A percentile compares a stretch with the other conserved stretches of the same genome.
phyloP scores from a whole-genome alignment of 2,888 invertebrate genomes.

The Parnassius apollo region DNA sequence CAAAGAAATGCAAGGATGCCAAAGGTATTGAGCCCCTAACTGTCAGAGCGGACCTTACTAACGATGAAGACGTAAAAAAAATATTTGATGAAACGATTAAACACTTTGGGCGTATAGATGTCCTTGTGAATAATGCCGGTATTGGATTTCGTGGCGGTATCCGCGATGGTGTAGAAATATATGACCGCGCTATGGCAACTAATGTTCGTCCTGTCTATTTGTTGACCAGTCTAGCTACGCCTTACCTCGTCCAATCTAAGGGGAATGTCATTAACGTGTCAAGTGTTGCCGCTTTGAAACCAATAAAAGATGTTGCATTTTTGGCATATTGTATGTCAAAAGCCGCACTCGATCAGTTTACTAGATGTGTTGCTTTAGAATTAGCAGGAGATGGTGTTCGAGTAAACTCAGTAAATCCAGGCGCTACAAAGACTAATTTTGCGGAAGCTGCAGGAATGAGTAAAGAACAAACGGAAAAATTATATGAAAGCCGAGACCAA shows the following conservation, averaged over 20 bases:
- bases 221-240: slow-evolving; percentile 90
- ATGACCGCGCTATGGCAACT: slow-evolving; percentile 90
- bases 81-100: slow-evolving; percentile 85
- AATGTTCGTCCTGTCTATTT: slow-evolving; percentile 90
- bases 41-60: slow-evolving; percentile 84
- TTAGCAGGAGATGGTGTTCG: slow-evolving; percentile 88
- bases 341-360: slow-evolving; percentile 95
- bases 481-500: slow-evolving; percentile 88
- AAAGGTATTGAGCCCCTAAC: slow-evolving; percentile 75
- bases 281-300: slow-evolving; percentile 90
- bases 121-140: slow-evolving; percentile 93
- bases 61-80: slow-evolving; percentile 83
- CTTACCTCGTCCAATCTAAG: slow-evolving; percentile 88
- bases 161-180: slow-evolving; percentile 90
- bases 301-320: slow-evolving; percentile 83
- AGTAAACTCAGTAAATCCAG: slow-evolving; percentile 95
- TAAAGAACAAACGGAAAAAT: slow-evolving; percentile 81
- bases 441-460: slow-evolving; percentile 84
- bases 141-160: slow-evolving; percentile 87
- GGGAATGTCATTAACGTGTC: slow-evolving; percentile 96
- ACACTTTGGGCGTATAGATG: slow-evolving; percentile 85
- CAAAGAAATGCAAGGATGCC: slow-evolving; percentile 75
- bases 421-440: slow-evolving; percentile 90
- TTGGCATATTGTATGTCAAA: slow-evolving; percentile 95
- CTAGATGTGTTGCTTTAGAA: slow-evolving; percentile 92